phyloP scores from a whole-genome alignment of 2,113 vertebrate genomes.

The Myotis lucifugus region DNA sequence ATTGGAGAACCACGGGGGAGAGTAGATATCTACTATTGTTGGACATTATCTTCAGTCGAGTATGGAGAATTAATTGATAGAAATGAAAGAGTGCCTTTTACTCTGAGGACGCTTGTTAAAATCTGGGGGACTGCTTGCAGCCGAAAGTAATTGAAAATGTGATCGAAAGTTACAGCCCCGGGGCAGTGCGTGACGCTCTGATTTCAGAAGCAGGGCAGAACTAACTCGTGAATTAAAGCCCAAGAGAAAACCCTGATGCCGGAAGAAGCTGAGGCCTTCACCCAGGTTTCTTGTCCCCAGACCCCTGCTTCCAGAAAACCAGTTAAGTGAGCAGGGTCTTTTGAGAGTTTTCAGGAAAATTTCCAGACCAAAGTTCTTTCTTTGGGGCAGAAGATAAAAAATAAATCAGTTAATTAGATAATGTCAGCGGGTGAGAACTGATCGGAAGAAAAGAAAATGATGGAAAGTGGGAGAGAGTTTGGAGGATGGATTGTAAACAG shows the following conservation, averaged over 20 bases:
- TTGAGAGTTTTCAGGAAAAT: not conserved
- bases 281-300: not conserved
- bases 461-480: not conserved
- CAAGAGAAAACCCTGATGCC: not conserved
- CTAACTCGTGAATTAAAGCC: not conserved
- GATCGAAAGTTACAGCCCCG: conserved; percentile 26
- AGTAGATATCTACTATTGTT: not conserved
- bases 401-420: not conserved
- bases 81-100: conserved; percentile 6
- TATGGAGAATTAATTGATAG: conserved; percentile 49
- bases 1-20: not conserved
- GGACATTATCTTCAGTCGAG: not conserved
- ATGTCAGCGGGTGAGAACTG: not conserved
- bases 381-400: not conserved
- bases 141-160: conserved; percentile 57
- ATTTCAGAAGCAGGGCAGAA: conserved; percentile 56
- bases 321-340: not conserved
- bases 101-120: conserved; percentile 39
- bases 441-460: not conserved
- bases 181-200: not conserved
- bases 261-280: not conserved
- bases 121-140: conserved; percentile 19
- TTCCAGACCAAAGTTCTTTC: not conserved
- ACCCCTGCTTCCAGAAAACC: not conserved
- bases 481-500: not conserved